Conservation (phyloP, 2,888 invertebrate species). For the Nomada flava region DNA sequence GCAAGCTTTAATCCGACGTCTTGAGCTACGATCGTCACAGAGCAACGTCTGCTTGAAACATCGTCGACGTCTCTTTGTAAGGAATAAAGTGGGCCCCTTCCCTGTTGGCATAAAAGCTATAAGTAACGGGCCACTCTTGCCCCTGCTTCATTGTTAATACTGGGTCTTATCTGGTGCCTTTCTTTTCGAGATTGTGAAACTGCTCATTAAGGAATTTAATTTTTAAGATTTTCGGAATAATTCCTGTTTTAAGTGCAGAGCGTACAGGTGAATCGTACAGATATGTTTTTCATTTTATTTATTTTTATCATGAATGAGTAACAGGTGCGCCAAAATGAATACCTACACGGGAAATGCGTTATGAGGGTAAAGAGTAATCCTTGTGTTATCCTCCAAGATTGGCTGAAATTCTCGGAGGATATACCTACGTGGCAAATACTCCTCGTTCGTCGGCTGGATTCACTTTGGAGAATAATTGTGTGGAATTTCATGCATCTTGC, state of each 20-base stretch:
- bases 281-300: no score
- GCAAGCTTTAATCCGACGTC: constrained; percentile 39
- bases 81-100: neutral
- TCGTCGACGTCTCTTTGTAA: constrained; percentile 41
- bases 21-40: constrained; percentile 27
- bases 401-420: neutral
- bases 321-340: no score
- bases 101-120: constrained; percentile 59
- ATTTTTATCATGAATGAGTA: no score
- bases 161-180: constrained; percentile 28
- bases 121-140: constrained; percentile 42
- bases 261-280: no score
- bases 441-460: no score
- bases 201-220: neutral
- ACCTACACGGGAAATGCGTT: neutral
- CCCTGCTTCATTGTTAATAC: constrained; percentile 11
- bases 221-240: no score
- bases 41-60: constrained; percentile 43
- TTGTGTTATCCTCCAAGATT: neutral
- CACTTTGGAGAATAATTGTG: no score
- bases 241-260: no score
- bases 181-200: constrained; percentile 1
- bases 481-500: no score
- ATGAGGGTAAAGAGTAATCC: neutral
- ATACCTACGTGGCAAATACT: neutral